phyloP scores from a whole-genome alignment of 2,113 vertebrate species.

The Oreochromis aureus region DNA sequence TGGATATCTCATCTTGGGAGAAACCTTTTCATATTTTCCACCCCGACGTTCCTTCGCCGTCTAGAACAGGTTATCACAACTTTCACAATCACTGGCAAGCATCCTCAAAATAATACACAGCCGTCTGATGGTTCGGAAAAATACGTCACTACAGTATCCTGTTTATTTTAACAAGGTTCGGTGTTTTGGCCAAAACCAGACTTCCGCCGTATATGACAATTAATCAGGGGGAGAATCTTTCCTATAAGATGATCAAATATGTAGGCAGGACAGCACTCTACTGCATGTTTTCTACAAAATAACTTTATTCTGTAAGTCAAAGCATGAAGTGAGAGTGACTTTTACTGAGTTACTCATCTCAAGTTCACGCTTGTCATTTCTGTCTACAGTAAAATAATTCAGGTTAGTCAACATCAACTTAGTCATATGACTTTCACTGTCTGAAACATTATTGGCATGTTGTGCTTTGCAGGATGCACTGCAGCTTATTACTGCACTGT shows the following conservation, averaged over 20 bases:
- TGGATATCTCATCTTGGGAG: conserved; percentile 10
- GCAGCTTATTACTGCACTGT: neutral
- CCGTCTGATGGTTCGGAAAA: conserved; percentile 62
- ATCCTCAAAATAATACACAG: conserved; percentile 51
- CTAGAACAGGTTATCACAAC: conserved; percentile 46
- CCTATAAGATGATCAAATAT: conserved; percentile 7
- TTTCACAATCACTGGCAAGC: conserved; percentile 50
- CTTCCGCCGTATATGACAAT: neutral
- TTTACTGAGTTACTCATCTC: conserved; percentile 65
- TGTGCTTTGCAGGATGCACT: neutral
- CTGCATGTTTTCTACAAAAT: neutral
- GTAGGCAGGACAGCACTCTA: neutral
- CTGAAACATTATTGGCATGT: neutral
- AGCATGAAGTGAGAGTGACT: conserved; percentile 56
- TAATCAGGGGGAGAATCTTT: conserved; percentile 40
- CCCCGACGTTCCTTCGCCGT: conserved; percentile 17
- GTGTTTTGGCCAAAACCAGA: conserved; percentile 35
- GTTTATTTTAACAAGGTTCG: conserved; percentile 52
- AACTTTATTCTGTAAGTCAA: neutral
- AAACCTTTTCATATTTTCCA: conserved; percentile 66
- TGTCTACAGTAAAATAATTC: conserved; percentile 38
- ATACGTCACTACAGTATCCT: conserved; percentile 66
- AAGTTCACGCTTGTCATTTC: conserved; percentile 65
- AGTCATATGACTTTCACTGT: conserved; percentile 68
- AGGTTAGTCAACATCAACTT: conserved; percentile 34